Evolutionary conservation across 2,797 vertebrate genomes (phyloP), one percentile per base, ranked within the genome.

Genomic region (Coendou prehensilis): DNA sequence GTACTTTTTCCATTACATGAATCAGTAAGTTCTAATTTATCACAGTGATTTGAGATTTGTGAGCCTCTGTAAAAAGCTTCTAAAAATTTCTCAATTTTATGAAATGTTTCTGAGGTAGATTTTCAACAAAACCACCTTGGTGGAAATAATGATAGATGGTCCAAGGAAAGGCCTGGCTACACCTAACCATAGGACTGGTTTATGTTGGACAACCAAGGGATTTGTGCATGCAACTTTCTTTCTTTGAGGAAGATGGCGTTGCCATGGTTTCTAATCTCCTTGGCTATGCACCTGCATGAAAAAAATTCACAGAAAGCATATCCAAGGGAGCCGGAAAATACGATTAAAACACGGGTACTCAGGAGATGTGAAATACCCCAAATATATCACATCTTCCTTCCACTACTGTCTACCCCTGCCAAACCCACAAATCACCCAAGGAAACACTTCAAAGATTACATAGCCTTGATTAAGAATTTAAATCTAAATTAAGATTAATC

Each of bases 201-300:
- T 93, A 87, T 87, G 22, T 80, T 52, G 88, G 37, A 94, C 33
- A 37, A 93, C 17, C 1, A 41, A 73, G 5, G 33, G 30, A 91
- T 94, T 86, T 69, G 6, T 78, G n/a, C 28, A 41, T 80, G 82
- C 67, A 90, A 76, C 57, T 83, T 76, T 78, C 20, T 92, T 91
- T 91, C 82, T 85, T 80, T 95, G 89, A 85, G 52, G 33, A 87
- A 89, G 17, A 17, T n/a, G 91, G 33, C 33, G 73, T 96, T 97
- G 87, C 92, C 92, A 96, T 96, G 88, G 97, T 97, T 97, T 94
- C 96, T 93, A 15, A 54, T 96, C 82, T 96, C 84, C 87, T 23
- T 96, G 91, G 91, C 85, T 96, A 97, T 81, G 83, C 41, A 73
- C 94, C 71, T 97, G 50, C n/a, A 20, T 37, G 52, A 47, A 69